These are phyloP conservation scores for Chiloscyllium plagiosum DNA, from an alignment of 2,113 vertebrate genomes.

Conservation along the genomic window DNA sequence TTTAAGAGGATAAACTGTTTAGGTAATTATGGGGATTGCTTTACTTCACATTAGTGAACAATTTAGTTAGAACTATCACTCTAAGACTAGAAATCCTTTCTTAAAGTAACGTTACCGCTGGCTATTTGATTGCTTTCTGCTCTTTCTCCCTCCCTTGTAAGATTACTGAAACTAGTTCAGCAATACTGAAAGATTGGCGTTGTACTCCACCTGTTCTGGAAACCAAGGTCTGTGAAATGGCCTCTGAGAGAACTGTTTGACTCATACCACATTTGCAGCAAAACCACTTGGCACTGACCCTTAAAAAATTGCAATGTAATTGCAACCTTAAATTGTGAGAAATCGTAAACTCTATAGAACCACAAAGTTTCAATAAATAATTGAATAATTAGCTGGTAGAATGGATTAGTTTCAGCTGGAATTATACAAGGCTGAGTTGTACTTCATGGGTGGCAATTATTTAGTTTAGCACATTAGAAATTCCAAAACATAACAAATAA, in stretches of 20 bases:
- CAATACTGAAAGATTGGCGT: background rate
- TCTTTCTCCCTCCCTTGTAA: background rate
- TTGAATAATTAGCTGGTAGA: conserved; percentile 15
- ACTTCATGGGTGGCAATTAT: conserved; percentile 10
- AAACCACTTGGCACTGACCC: background rate
- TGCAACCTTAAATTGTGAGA: background rate
- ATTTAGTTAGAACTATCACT: background rate
- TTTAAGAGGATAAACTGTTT: background rate
- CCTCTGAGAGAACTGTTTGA: background rate
- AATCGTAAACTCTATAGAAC: background rate
- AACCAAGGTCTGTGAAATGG: background rate
- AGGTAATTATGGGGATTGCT: background rate
- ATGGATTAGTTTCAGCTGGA: conserved; percentile 13
- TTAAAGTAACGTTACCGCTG: background rate
- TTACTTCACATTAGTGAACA: background rate
- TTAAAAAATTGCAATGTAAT: conserved; percentile 1
- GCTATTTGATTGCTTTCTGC: background rate
- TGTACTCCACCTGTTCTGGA: background rate
- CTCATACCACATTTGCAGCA: background rate
- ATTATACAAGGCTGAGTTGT: background rate
- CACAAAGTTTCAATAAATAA: conserved; percentile 21
- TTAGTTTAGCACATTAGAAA: conserved; percentile 11
- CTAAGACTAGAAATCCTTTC: background rate
- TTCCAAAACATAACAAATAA: conserved; percentile 3
- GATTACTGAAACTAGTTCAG: background rate